A percentile compares a stretch with the other conserved stretches of the same genome.
phyloP scores from a whole-genome alignment of 2,888 invertebrate species.

The Eristalis arbustorum region DNA sequence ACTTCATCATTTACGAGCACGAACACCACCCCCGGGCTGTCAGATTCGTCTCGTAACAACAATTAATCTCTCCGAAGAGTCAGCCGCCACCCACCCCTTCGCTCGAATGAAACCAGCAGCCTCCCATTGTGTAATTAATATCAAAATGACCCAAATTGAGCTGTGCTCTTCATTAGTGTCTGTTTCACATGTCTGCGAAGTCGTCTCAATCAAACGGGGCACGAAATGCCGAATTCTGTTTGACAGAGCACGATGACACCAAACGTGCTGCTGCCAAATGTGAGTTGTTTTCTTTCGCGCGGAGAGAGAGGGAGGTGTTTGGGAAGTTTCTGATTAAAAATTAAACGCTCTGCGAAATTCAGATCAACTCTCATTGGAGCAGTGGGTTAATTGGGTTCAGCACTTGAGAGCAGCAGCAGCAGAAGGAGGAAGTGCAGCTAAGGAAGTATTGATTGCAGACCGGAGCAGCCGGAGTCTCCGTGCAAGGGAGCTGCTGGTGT shows the following conservation, averaged over 20 bases:
- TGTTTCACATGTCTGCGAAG: no score
- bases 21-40: neutral
- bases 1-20: neutral
- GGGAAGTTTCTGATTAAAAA: conserved; percentile 46
- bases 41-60: neutral
- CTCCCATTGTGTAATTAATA: neutral
- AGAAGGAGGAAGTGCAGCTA: conserved; percentile 47
- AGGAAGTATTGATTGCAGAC: conserved; percentile 58
- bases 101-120: neutral
- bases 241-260: conserved; percentile 16
- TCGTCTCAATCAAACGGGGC: no score
- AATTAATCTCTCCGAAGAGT: neutral
- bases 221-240: conserved; percentile 2
- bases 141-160: neutral
- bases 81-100: neutral
- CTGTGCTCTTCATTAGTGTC: no score
- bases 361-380: conserved; percentile 57
- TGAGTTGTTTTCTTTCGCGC: neutral
- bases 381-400: conserved; percentile 65
- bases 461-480: conserved; percentile 4
- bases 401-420: neutral
- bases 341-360: conserved; percentile 40
- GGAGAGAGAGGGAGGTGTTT: neutral
- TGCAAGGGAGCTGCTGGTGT: conserved; percentile 2
- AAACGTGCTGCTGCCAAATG: conserved; percentile 27